Evolutionary conservation across 2,888 invertebrate species (phyloP), one percentile per base, ranked within the genome.

Genomic region (Microctonus hyperodae): DNA sequence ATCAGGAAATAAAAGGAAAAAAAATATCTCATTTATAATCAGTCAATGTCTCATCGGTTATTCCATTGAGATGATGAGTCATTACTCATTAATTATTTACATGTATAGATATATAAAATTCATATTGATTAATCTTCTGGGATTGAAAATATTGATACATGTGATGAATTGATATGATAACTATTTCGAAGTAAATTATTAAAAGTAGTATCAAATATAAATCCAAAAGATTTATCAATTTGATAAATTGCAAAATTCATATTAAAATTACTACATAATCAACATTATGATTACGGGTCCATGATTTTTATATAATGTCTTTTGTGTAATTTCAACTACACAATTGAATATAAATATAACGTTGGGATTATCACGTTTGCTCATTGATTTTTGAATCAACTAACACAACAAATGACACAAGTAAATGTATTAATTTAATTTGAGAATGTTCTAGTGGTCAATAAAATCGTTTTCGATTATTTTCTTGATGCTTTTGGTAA

Each of bases 401-500:
- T 51, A 25, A 51, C 25, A 23, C 51, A 25, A 51, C 25, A 23
- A 23, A 23, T 10, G 10, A 55, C 55, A 31, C 55, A 33, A 23
- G 31, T 28, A 33, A 9, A n/a, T n/a, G 1, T 55, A 1, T 22
- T 53, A 25, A 53, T 44, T 16, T 16, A 20, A 44, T 44, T 44
- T n/a, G 23, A 51, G 4, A 22, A 0, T 23, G 13, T 13, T 23
- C n/a, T 31, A 35, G 23, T 59, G 16, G 33, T 73, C 72, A 92
- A 80, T 92, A 91, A 85, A 96, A 92, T 77, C 97, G 89, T 85
- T 98, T 98, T 77, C 95, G 88, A 68, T 91, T 91, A 73, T 93
- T 92, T 81, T 96, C 95, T 81, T 95, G 94, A 69, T 93, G 91
- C 81, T 97, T 97, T 83, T 96, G 95, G 83, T 97, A 97, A 83